A percentile compares a stretch with the other conserved stretches of the same genome.
phyloP scores from a whole-genome alignment of 1,140 invertebrate genomes.

The Capitella teleta region DNA sequence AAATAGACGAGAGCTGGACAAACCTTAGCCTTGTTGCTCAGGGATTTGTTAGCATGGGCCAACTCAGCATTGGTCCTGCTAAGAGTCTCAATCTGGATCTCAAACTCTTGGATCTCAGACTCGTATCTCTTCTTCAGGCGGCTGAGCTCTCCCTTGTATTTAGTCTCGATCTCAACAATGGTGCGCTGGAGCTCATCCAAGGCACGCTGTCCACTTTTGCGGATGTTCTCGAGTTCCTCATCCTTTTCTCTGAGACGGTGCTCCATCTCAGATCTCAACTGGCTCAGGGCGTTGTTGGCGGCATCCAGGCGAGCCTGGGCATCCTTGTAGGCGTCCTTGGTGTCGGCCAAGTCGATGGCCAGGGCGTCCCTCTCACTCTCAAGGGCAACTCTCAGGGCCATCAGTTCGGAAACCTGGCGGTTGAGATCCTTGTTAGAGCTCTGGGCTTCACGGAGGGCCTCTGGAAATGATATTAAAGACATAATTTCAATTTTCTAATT shows the following conservation, averaged over 20 bases:
- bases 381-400: conserved; percentile 25
- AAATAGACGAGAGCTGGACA: not conserved
- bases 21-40: conserved; percentile 13
- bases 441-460: conserved; percentile 34
- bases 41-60: conserved; percentile 15
- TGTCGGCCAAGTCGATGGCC: conserved; percentile 34
- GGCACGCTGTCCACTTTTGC: conserved; percentile 30
- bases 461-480: not conserved
- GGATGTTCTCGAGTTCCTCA: conserved; percentile 35
- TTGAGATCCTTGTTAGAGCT: conserved; percentile 35
- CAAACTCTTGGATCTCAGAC: conserved; percentile 36
- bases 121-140: conserved; percentile 43
- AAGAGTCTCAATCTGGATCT: conserved; percentile 25
- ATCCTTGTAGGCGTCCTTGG: conserved; percentile 37
- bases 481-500: not conserved
- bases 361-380: conserved; percentile 38
- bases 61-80: conserved; percentile 33
- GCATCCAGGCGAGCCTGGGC: conserved; percentile 35
- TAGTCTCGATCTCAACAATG: conserved; percentile 38
- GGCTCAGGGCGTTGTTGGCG: conserved; percentile 35
- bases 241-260: conserved; percentile 41
- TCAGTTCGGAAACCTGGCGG: conserved; percentile 33
- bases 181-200: conserved; percentile 41
- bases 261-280: conserved; percentile 38
- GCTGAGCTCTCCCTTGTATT: conserved; percentile 39